phyloP scores from a whole-genome alignment of 1,140 invertebrate species.

The Listronotus oregonensis region DNA sequence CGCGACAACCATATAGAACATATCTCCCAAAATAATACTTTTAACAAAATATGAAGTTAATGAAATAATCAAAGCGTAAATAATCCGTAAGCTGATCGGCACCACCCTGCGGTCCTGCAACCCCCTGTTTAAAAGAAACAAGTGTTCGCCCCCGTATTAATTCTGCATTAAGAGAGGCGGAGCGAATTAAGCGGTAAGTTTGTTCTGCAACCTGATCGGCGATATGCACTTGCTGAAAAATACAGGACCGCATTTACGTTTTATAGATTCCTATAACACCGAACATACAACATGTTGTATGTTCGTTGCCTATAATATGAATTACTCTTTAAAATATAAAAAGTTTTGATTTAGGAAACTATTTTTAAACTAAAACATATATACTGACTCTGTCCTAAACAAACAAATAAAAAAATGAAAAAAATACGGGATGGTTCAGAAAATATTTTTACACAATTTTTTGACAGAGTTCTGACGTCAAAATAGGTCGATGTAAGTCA shows the following conservation, averaged over 20 bases:
- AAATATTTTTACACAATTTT: too few relatives aligned
- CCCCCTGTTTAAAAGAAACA: slow-evolving; percentile 34
- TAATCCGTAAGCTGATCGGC: slow-evolving; percentile 27
- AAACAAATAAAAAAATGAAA: too few relatives aligned
- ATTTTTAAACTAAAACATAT: too few relatives aligned
- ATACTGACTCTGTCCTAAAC: too few relatives aligned
- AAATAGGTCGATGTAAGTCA: too few relatives aligned
- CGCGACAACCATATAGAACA: not conserved
- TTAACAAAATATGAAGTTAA: slow-evolving; percentile 15
- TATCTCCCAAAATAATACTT: not conserved
- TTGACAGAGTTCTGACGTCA: too few relatives aligned
- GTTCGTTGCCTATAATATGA: too few relatives aligned
- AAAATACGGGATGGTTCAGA: too few relatives aligned
- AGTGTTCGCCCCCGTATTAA: slow-evolving; percentile 49
- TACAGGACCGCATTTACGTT: slow-evolving; percentile 28
- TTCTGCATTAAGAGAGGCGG: slow-evolving; percentile 49
- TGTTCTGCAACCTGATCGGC: slow-evolving; percentile 49
- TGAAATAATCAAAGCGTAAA: slow-evolving; percentile 33
- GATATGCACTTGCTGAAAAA: slow-evolving; percentile 42
- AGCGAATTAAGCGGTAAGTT: slow-evolving; percentile 44
- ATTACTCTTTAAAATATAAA: too few relatives aligned
- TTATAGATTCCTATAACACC: too few relatives aligned
- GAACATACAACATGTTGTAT: too few relatives aligned
- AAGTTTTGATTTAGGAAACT: too few relatives aligned
- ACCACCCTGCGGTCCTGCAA: slow-evolving; percentile 13